Evolutionary conservation across 2,888 invertebrate species (phyloP).

Genomic region (Euphydryas editha): DNA sequence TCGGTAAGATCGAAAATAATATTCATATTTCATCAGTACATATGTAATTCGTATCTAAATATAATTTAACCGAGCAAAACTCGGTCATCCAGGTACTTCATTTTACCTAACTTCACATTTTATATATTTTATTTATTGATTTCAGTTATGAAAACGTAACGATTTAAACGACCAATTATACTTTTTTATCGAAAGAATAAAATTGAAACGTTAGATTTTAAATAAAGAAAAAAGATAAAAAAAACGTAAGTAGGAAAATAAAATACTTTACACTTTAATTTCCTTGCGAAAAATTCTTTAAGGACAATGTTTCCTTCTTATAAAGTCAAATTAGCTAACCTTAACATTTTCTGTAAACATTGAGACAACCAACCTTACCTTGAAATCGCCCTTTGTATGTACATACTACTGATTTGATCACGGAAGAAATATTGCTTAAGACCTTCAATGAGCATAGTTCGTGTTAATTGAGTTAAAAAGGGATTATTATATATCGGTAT

Average conservation of each 20-base stretch:
- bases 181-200: no score
- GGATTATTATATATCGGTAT: no score
- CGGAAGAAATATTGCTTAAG: conserved; percentile 27
- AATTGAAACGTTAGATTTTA: neutral
- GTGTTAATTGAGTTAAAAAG: no score
- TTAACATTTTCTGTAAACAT: conserved; percentile 7
- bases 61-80: no score
- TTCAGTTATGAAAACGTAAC: no score
- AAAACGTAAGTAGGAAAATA: neutral
- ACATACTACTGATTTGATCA: conserved; percentile 18
- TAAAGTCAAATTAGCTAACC: conserved; percentile 10
- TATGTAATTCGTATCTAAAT: no score
- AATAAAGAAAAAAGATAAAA: neutral
- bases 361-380: conserved; percentile 20
- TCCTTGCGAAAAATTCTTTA: neutral
- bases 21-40: no score
- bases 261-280: neutral
- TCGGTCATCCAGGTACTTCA: no score
- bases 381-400: conserved; percentile 28
- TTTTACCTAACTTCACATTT: no score
- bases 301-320: neutral
- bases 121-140: no score
- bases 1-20: no score
- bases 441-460: conserved; percentile 3
- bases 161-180: no score